Conservation (phyloP, 2,113 vertebrate species). For the Laticauda laticaudata region DNA sequence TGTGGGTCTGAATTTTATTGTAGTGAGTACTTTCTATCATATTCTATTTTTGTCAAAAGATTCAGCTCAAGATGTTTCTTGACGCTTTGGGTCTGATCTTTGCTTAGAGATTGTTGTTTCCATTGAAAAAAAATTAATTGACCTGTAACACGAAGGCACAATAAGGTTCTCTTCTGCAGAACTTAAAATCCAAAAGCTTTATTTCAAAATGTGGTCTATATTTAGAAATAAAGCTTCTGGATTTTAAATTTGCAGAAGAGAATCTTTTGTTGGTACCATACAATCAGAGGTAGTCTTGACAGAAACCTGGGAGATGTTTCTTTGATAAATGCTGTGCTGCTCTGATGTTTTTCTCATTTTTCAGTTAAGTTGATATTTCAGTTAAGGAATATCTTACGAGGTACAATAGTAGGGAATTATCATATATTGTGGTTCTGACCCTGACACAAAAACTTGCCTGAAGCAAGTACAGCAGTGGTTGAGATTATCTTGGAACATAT, state of each 20-base stretch:
- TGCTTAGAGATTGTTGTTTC: neutral
- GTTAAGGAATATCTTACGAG: neutral
- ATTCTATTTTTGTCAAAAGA: neutral
- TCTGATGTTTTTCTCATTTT: neutral
- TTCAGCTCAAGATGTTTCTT: neutral
- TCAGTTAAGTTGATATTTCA: neutral
- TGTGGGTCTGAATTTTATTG: neutral
- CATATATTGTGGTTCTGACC: neutral
- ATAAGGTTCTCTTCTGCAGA: neutral
- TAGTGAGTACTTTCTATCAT: neutral
- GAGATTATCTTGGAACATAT: neutral
- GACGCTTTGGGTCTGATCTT: neutral
- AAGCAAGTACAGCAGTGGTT: neutral
- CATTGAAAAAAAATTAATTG: neutral
- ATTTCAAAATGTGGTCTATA: neutral
- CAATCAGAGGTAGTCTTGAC: neutral
- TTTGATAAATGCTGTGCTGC: neutral
- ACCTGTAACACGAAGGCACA: neutral
- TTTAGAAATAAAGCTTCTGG: neutral
- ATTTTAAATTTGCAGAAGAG: neutral
- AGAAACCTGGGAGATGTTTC: neutral
- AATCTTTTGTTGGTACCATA: neutral
- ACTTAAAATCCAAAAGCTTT: neutral
- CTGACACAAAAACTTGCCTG: neutral
- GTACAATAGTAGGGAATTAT: neutral